Percentiles rank a stretch among this genome's conserved stretches.
Conservation (phyloP, 2,888 invertebrate genomes). For the Polylopha cassiicola region DNA sequence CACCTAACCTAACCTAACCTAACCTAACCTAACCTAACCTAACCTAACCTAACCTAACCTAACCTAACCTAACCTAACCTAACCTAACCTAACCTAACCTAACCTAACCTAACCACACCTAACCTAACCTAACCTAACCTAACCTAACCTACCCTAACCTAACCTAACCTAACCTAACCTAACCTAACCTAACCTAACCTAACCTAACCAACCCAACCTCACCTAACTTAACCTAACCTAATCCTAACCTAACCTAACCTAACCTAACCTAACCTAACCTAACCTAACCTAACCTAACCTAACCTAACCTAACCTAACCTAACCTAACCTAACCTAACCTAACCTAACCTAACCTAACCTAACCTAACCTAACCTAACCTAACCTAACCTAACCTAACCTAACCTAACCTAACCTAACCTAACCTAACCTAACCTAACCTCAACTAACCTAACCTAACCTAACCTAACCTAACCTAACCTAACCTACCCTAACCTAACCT, state of each 20-base stretch:
- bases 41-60: constrained; percentile 7
- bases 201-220: constrained; percentile 17
- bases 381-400: constrained; percentile 9
- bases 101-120: constrained; percentile 13
- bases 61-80: constrained; percentile 6
- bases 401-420: constrained; percentile 11
- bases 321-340: constrained; percentile 74
- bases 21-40: constrained; percentile 9
- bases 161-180: constrained; percentile 24
- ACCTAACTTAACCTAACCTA: constrained; percentile 10
- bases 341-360: constrained; percentile 22
- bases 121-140: constrained; percentile 15
- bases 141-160: constrained; percentile 21
- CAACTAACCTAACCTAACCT: constrained; percentile 10
- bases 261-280: constrained; percentile 9
- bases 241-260: constrained; percentile 16
- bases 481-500: constrained; percentile 15
- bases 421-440: constrained; percentile 12
- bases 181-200: constrained; percentile 22
- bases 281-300: constrained; percentile 9
- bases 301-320: constrained; percentile 79
- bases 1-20: constrained; percentile 5
- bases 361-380: constrained; percentile 17
- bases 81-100: constrained; percentile 3
- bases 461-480: constrained; percentile 11